These are phyloP conservation scores for Acanthosepion esculentum DNA, from an alignment of 2,888 invertebrate species.

Conservation along the genomic window DNA sequence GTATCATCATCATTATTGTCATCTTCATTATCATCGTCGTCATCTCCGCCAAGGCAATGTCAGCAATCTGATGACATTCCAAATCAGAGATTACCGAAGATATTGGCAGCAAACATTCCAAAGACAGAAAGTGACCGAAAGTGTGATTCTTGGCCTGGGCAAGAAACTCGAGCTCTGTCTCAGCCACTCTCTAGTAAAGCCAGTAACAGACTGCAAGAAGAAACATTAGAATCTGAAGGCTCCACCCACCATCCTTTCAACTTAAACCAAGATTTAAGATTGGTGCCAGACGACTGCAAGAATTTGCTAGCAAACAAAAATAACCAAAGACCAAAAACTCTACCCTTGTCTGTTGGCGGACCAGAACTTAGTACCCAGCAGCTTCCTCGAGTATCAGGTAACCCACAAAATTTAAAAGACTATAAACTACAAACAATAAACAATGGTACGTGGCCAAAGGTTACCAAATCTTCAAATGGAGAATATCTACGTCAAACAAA, in stretches of 20 bases:
- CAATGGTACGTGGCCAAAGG: background rate
- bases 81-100: background rate
- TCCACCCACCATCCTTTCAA: background rate
- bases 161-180: background rate
- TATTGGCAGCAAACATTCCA: constrained; percentile 6
- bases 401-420: background rate
- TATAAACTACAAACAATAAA: background rate
- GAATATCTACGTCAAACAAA: background rate
- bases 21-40: background rate
- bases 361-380: background rate
- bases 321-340: background rate
- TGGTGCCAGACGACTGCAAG: background rate
- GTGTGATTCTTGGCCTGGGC: background rate
- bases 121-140: background rate
- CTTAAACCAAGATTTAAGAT: background rate
- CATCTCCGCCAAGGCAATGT: background rate
- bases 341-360: background rate
- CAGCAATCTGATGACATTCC: constrained; percentile 21
- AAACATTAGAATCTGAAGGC: background rate
- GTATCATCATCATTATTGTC: background rate
- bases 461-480: background rate
- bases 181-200: background rate
- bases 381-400: background rate
- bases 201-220: background rate
- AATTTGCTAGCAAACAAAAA: background rate